A percentile compares a stretch with the other conserved stretches of the same genome.
phyloP scores from a whole-genome alignment of 1,140 invertebrate genomes.

The Anagrus nilaparvatae region DNA sequence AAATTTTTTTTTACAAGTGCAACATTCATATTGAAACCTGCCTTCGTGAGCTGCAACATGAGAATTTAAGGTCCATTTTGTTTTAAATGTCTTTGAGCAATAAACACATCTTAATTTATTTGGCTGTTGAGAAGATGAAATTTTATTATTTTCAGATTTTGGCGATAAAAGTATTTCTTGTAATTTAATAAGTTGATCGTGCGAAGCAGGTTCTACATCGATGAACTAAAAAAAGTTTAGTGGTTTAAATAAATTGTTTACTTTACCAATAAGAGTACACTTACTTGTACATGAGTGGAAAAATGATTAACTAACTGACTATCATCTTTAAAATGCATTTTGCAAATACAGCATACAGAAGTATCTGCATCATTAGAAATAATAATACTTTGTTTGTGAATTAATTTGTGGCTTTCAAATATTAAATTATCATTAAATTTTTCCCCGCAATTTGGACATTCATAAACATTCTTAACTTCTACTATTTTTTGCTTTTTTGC shows the following conservation, averaged over 20 bases:
- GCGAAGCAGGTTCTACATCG: neutral
- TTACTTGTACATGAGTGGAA: constrained; percentile 32
- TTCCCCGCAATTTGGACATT: constrained; percentile 24
- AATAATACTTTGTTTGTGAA: constrained; percentile 15
- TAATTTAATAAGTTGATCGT: neutral
- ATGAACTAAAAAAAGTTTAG: neutral
- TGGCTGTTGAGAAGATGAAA: neutral
- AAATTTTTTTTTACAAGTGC: constrained; percentile 39
- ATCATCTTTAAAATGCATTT: constrained; percentile 25
- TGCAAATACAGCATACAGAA: constrained; percentile 27
- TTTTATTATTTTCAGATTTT: constrained; percentile 10
- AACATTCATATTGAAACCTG: constrained; percentile 37
- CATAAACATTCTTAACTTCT: constrained; percentile 18
- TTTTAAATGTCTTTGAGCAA: constrained; percentile 40
- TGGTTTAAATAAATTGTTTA: constrained; percentile 6
- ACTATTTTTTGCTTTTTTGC: constrained; percentile 32
- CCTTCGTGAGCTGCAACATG: constrained; percentile 40
- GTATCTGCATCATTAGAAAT: constrained; percentile 10
- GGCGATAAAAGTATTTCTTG: constrained; percentile 8
- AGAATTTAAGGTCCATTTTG: constrained; percentile 40
- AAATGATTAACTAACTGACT: constrained; percentile 31
- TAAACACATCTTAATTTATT: constrained; percentile 36
- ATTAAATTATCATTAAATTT: constrained; percentile 25
- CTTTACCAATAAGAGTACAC: neutral
- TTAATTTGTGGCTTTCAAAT: constrained; percentile 21